Base-by-base conservation (phyloP, 1,140 invertebrate species). In the Phthorimaea operculella region DNA sequence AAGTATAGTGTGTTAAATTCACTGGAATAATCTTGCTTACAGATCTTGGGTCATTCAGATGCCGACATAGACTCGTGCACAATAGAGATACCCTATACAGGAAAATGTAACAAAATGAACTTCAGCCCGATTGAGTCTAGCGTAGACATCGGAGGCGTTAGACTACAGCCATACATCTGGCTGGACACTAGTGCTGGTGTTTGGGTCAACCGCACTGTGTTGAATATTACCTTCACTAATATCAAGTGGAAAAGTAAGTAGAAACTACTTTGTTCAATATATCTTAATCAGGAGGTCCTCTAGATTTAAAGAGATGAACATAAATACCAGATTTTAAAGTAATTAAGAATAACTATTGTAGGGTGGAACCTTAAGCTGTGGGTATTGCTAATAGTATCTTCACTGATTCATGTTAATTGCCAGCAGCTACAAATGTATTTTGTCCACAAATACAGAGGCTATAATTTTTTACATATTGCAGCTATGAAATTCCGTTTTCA, bases 211-310 rank as follows among this genome's bases (percentile, higher is more conserved):
- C 70, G 72, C 51, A 78, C 81, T 42, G 76, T 79, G 0, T 58
- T 84, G 0, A 84, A 84, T 57, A 84, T 84, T 18, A 79, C 76
- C 8, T 84, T 84, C 57, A 82, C 68, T 49, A 84, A 81, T 62
- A 84, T 84, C 51, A 84, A 81, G 65, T 84, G 81, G 81, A 84
- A 79, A 56, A 77, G 81, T 84, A 66, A 81, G 79, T 74, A 42
- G 21, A n/a, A n/a, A n/a, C n/a, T n/a, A n/a, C n/a, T n/a, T n/a
- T n/a, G n/a, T n/a, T n/a, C n/a, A n/a, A n/a, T n/a, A n/a, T n/a
- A n/a, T n/a, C n/a, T n/a, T n/a, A n/a, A n/a, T n/a, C n/a, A n/a
- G n/a, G n/a, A n/a, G n/a, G n/a, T n/a, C n/a, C n/a, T n/a, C n/a
- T n/a, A n/a, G n/a, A n/a, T n/a, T n/a, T n/a, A n/a, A n/a, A n/a